phyloP scores from a whole-genome alignment of 1,140 invertebrate species.

The Pseudomyrmex dendroicus region DNA sequence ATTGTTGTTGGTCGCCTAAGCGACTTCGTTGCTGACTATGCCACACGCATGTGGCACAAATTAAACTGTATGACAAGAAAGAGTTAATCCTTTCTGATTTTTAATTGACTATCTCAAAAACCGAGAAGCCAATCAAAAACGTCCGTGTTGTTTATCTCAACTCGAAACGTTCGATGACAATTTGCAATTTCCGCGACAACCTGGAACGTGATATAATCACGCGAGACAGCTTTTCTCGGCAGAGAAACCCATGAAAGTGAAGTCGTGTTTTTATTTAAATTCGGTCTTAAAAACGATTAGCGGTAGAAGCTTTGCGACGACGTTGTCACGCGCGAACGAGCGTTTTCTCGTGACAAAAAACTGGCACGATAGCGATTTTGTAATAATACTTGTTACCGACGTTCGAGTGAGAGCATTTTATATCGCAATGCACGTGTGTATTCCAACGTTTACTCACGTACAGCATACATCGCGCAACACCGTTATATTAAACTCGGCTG shows the following conservation, averaged over 20 bases:
- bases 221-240: not conserved
- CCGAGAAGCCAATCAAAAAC: not conserved
- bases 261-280: constrained; percentile 23
- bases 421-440: constrained; percentile 27
- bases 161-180: not conserved
- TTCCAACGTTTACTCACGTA: constrained; percentile 9
- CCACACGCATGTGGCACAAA: too few species aligned
- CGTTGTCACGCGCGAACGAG: not conserved
- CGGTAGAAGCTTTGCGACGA: not conserved
- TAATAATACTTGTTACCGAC: constrained; percentile 17
- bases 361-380: not conserved
- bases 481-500: constrained; percentile 44
- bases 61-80: too few species aligned
- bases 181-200: not conserved
- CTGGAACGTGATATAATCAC: not conserved
- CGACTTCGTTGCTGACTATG: too few species aligned
- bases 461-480: constrained; percentile 26
- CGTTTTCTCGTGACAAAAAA: not conserved
- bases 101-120: not conserved
- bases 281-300: constrained; percentile 39
- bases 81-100: not conserved
- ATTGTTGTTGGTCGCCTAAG: too few species aligned
- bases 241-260: constrained; percentile 10
- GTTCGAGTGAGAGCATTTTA: not conserved
- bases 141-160: constrained; percentile 8